phyloP scores from a whole-genome alignment of 2,113 vertebrate genomes.

The Forbesichthys papilliferus region DNA sequence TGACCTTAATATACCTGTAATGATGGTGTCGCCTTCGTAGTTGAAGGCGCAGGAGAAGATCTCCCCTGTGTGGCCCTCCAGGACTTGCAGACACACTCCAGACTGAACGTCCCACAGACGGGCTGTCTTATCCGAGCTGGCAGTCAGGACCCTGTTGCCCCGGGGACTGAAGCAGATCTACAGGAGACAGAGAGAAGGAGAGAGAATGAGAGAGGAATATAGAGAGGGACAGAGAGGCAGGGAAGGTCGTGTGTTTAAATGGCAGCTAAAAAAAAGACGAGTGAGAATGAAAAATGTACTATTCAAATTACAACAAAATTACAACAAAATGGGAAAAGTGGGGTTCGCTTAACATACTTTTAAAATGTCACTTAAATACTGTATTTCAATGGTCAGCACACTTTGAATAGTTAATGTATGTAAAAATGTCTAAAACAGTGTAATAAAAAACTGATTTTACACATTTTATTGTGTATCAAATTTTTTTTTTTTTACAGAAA shows the following conservation, averaged over 20 bases:
- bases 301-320: too few relatives aligned
- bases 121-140: slow-evolving; percentile 89
- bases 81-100: slow-evolving; percentile 85
- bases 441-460: too few relatives aligned
- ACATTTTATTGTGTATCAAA: too few relatives aligned
- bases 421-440: too few relatives aligned
- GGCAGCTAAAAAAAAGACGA: not conserved
- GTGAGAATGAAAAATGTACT: not conserved
- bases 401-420: too few relatives aligned
- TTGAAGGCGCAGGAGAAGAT: slow-evolving; percentile 96
- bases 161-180: slow-evolving; percentile 95
- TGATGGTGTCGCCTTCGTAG: slow-evolving; percentile 89
- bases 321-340: too few relatives aligned
- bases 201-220: not conserved
- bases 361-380: slow-evolving; percentile 24
- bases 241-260: not conserved
- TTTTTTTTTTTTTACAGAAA: too few relatives aligned
- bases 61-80: slow-evolving; percentile 90
- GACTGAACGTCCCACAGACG: slow-evolving; percentile 91
- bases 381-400: slow-evolving; percentile 8
- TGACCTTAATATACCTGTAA: slow-evolving; percentile 57
- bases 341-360: slow-evolving; percentile 6
- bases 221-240: not conserved
- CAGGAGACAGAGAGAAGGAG: slow-evolving; percentile 5
- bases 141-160: slow-evolving; percentile 86